A percentile compares a stretch with the other conserved stretches of the same genome.
Evolutionary conservation across 2,113 vertebrate species (phyloP).

Genomic region (Chrysemys picta): DNA sequence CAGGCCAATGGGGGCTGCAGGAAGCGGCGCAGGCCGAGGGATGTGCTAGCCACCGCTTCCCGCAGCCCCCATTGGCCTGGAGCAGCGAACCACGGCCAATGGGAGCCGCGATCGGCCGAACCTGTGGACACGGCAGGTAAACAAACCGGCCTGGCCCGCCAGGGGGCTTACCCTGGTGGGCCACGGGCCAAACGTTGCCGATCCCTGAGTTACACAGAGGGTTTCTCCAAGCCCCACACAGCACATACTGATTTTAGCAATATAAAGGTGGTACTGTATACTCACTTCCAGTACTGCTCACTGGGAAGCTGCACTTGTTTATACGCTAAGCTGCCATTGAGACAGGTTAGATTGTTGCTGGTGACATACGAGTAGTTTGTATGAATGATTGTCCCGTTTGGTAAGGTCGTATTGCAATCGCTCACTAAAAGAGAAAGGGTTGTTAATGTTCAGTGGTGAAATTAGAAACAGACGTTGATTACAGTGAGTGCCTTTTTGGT

Average conservation of each 20-base stretch:
- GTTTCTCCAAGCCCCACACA: neutral
- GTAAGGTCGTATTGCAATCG: constrained; percentile 77
- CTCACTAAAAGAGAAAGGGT: constrained; percentile 60
- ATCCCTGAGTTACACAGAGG: neutral
- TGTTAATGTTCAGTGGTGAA: neutral
- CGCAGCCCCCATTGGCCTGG: too few species aligned
- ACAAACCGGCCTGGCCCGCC: too few species aligned
- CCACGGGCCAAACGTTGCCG: too few species aligned
- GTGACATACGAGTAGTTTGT: constrained; percentile 69
- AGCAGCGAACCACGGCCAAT: too few species aligned
- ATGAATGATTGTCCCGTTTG: neutral
- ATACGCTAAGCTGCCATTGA: constrained; percentile 68
- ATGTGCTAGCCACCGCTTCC: too few species aligned
- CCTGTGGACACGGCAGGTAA: too few species aligned
- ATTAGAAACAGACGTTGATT: neutral
- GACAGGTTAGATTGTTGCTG: constrained; percentile 77
- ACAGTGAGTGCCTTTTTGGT: neutral
- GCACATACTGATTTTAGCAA: neutral
- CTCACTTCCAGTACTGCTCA: constrained; percentile 97
- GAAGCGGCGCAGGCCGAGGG: too few species aligned
- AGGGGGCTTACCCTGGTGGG: too few species aligned
- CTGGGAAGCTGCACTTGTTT: constrained; percentile 83
- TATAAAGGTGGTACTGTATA: neutral
- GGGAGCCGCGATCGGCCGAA: too few species aligned
- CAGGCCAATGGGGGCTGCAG: too few species aligned